Percentiles rank a stretch among this genome's conserved stretches.
Evolutionary conservation across 2,888 invertebrate genomes (phyloP).

Genomic region (Erannis defoliaria): DNA sequence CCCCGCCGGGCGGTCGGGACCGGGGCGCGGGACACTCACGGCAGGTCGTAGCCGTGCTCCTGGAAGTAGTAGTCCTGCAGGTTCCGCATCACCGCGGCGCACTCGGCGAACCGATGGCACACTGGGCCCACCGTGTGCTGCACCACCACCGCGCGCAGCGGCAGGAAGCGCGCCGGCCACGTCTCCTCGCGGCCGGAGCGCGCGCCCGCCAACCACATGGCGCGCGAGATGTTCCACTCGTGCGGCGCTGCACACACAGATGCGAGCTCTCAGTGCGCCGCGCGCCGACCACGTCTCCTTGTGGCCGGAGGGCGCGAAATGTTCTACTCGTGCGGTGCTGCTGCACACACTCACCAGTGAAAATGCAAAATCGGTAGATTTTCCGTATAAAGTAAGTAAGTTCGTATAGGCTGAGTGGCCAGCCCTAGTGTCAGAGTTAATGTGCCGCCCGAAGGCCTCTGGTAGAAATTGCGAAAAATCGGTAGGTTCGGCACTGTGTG

Average conservation of each 20-base stretch:
- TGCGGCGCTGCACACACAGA: conserved; percentile 61
- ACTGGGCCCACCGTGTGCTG: conserved; percentile 70
- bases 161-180: conserved; percentile 51
- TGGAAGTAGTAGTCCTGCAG: conserved; percentile 61
- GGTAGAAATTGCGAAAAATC: no score
- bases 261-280: no score
- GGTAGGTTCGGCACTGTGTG: no score
- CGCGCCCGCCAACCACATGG: conserved; percentile 69
- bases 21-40: conserved; percentile 46
- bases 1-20: neutral
- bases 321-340: no score
- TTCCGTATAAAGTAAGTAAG: no score
- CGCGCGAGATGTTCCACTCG: conserved; percentile 72
- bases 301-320: no score
- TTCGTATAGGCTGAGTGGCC: no score
- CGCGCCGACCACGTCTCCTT: no score
- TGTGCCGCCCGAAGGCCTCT: no score
- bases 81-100: conserved; percentile 68
- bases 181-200: conserved; percentile 38
- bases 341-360: no score
- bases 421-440: no score
- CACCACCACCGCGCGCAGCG: conserved; percentile 68
- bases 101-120: conserved; percentile 62
- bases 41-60: conserved; percentile 43
- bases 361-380: no score